A percentile compares a stretch with the other conserved stretches of the same genome.
phyloP scores from a whole-genome alignment of 2,888 invertebrate genomes.

The Apodemia zela region DNA sequence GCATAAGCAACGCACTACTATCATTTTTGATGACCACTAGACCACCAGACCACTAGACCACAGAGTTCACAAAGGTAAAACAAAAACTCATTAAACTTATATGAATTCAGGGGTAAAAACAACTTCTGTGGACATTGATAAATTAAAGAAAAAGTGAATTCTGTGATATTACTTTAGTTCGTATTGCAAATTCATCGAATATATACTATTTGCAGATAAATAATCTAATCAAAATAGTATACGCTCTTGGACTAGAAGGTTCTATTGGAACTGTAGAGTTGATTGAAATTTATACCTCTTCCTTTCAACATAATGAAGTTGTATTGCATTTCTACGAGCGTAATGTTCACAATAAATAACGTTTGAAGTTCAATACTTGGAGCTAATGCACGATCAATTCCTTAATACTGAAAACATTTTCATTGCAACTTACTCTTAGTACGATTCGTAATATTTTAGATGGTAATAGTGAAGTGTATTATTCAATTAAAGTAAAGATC shows the following conservation, averaged over 20 bases:
- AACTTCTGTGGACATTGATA: too few species aligned
- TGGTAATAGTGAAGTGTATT: neutral
- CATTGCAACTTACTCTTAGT: conserved; percentile 9
- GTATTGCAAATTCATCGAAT: too few species aligned
- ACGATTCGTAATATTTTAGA: neutral
- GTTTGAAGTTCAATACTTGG: conserved; percentile 38
- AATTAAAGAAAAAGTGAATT: too few species aligned
- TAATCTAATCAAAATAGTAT: neutral
- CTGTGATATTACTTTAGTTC: too few species aligned
- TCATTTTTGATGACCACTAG: too few species aligned
- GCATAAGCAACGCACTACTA: too few species aligned
- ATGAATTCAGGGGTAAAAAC: too few species aligned
- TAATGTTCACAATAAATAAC: conserved; percentile 51
- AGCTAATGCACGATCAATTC: conserved; percentile 35
- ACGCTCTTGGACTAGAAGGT: conserved; percentile 24
- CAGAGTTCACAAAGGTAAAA: too few species aligned
- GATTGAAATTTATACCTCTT: conserved; percentile 54
- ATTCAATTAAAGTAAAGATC: too few species aligned
- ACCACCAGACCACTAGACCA: too few species aligned
- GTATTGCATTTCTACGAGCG: conserved; percentile 45
- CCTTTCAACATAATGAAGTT: conserved; percentile 55
- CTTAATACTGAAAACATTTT: conserved; percentile 24
- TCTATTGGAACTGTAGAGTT: conserved; percentile 41
- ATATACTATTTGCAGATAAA: neutral
- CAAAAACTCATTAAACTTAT: too few species aligned